Conservation (phyloP, 1,140 invertebrate species). For the Heliconius melpomene region DNA sequence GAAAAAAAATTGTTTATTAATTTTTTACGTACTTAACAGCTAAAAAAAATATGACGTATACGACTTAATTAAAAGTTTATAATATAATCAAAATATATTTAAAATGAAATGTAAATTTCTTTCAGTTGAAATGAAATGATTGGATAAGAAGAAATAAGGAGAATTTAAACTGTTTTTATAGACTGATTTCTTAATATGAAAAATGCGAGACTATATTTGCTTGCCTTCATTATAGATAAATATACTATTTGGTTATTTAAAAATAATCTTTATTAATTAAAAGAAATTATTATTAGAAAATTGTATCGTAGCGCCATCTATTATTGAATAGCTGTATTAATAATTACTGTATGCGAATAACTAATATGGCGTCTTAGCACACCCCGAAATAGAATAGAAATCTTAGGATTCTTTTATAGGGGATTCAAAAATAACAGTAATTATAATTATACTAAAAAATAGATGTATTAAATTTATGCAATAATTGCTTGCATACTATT, state of each 20-base stretch:
- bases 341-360: neutral
- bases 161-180: neutral
- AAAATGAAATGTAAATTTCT: slow-evolving; percentile 9
- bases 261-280: neutral
- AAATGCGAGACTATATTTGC: neutral
- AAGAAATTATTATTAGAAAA: too few relatives aligned
- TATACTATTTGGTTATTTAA: neutral
- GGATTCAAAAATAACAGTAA: too few relatives aligned
- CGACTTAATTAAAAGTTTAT: too few relatives aligned
- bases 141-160: slow-evolving; percentile 9
- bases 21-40: too few relatives aligned
- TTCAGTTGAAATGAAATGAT: slow-evolving; percentile 21
- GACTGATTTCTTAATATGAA: neutral
- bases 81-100: slow-evolving; percentile 5
- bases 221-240: neutral
- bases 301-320: neutral
- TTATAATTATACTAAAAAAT: too few relatives aligned
- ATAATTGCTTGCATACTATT: too few relatives aligned
- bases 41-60: too few relatives aligned
- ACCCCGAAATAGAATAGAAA: too few relatives aligned
- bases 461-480: too few relatives aligned
- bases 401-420: too few relatives aligned
- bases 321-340: neutral
- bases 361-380: neutral
- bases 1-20: too few relatives aligned